These are phyloP conservation scores for Merops nubicus DNA, from an alignment of 2,113 vertebrate genomes.

Conservation along the genomic window DNA sequence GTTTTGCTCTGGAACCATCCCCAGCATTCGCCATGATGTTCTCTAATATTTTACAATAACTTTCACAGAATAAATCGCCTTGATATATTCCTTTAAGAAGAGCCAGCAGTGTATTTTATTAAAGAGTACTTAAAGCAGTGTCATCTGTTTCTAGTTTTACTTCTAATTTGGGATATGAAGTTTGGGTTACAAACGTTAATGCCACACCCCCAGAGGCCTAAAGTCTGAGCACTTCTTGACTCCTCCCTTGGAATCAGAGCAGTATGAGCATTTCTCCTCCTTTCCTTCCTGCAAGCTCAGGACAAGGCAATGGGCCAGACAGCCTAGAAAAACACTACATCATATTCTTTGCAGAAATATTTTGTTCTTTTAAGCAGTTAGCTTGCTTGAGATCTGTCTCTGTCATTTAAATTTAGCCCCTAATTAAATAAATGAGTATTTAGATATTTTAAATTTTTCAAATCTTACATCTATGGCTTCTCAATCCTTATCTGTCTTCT, in stretches of 20 bases:
- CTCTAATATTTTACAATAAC: not conserved
- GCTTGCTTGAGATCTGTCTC: not conserved
- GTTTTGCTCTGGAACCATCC: not conserved
- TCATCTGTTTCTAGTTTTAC: conserved; percentile 39
- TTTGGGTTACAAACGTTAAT: not conserved
- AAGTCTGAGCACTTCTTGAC: not conserved
- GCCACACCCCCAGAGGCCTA: not conserved
- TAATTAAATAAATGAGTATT: not conserved
- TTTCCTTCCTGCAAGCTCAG: not conserved
- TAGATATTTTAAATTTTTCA: not conserved
- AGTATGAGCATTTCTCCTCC: not conserved
- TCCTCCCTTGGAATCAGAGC: not conserved
- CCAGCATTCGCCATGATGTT: not conserved
- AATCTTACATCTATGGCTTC: not conserved
- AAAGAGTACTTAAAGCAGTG: not conserved
- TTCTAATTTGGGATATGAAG: conserved; percentile 1
- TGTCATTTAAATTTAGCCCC: not conserved
- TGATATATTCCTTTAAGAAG: not conserved
- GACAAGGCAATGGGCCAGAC: not conserved
- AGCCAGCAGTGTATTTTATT: not conserved
- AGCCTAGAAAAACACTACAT: not conserved
- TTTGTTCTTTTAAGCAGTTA: not conserved
- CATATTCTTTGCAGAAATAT: not conserved
- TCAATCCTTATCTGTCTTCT: not conserved
- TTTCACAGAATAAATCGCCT: not conserved